Conservation (phyloP, 2,888 invertebrate species). For the Slavum lentiscoides region DNA sequence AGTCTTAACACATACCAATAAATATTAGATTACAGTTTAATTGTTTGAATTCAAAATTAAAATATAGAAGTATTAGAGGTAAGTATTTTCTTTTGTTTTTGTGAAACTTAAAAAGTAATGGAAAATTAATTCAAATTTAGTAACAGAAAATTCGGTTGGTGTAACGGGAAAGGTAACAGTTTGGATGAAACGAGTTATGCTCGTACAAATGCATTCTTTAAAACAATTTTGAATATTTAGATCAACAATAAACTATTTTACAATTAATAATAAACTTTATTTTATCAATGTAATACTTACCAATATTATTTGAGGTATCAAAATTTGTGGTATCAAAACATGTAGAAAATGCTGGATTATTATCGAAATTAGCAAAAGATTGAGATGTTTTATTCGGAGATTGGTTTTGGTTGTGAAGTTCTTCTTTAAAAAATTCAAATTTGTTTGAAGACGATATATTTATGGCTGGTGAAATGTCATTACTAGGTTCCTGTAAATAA, state of each 20-base stretch:
- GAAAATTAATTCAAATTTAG: no score
- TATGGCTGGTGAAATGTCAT: conserved; percentile 18
- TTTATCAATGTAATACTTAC: conserved; percentile 22
- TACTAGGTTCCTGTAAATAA: conserved; percentile 16
- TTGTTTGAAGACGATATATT: conserved; percentile 46
- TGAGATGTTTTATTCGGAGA: conserved; percentile 58
- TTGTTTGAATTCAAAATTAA: background rate
- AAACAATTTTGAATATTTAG: background rate
- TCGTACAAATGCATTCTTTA: background rate
- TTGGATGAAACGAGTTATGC: no score
- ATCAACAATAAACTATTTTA: background rate
- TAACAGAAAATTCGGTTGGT: no score
- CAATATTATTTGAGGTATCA: conserved; percentile 51
- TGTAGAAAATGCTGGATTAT: conserved; percentile 70
- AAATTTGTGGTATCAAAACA: conserved; percentile 54
- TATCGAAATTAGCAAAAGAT: conserved; percentile 74
- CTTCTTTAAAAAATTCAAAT: conserved; percentile 40
- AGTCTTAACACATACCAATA: conserved; percentile 44
- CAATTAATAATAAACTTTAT: background rate
- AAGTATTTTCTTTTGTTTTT: background rate
- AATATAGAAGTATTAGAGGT: background rate
- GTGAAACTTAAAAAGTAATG: no score
- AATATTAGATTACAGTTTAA: conserved; percentile 1
- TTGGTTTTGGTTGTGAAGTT: conserved; percentile 19
- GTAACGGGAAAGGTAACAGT: no score